phyloP scores from a whole-genome alignment of 2,888 invertebrate genomes.

The Himalopsyche tibetana region DNA sequence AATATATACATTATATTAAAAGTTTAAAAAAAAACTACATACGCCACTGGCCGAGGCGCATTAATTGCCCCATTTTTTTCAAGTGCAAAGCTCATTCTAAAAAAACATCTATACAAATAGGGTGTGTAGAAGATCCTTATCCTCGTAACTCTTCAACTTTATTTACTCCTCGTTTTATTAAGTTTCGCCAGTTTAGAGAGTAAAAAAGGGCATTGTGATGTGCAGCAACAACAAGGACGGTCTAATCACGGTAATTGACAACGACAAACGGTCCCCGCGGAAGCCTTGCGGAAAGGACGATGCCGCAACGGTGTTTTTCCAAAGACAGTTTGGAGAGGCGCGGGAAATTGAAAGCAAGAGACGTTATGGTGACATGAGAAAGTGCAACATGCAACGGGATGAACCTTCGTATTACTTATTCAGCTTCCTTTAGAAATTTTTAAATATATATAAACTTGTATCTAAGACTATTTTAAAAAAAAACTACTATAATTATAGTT shows the following conservation, averaged over 20 bases:
- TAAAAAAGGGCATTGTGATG: slow-evolving; percentile 45
- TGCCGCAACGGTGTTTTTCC: not conserved
- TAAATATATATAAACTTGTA: too few species aligned
- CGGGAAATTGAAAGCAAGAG: slow-evolving; percentile 7
- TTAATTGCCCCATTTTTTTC: slow-evolving; percentile 53
- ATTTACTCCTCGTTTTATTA: slow-evolving; percentile 60
- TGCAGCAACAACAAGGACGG: slow-evolving; percentile 47
- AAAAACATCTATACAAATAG: slow-evolving; percentile 47
- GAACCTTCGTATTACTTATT: too few species aligned
- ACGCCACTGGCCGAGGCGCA: slow-evolving; percentile 45
- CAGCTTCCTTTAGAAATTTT: too few species aligned
- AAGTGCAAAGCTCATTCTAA: slow-evolving; percentile 54
- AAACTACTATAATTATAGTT: too few species aligned
- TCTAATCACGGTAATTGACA: slow-evolving; percentile 61
- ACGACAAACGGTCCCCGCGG: slow-evolving; percentile 46
- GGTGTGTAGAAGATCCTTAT: slow-evolving; percentile 52
- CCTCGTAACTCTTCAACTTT: slow-evolving; percentile 54
- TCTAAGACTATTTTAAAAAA: too few species aligned
- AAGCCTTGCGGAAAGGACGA: not conserved
- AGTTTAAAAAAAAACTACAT: too few species aligned
- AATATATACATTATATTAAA: too few species aligned
- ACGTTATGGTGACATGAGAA: not conserved
- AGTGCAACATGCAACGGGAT: not conserved
- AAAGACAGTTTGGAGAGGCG: slow-evolving; percentile 2
- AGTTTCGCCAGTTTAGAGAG: slow-evolving; percentile 46